Conservation (phyloP, 2,797 vertebrate species). For the Brachymystax lenok region DNA sequence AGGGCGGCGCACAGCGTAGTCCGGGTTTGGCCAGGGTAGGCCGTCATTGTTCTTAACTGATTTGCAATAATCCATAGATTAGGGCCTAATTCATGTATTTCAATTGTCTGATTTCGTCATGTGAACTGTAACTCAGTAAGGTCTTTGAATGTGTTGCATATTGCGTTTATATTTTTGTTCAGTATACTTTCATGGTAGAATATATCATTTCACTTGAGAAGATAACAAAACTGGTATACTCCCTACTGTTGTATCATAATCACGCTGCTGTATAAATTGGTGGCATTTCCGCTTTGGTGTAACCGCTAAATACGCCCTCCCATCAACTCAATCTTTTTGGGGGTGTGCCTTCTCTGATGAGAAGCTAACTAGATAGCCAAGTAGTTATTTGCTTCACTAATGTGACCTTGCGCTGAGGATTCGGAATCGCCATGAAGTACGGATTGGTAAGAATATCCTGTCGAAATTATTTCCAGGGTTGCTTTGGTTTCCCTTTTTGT, state of each 20-base stretch:
- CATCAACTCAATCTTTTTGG: background rate
- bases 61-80: too few relatives aligned
- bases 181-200: background rate
- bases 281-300: background rate
- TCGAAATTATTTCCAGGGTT: background rate
- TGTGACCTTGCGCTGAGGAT: background rate
- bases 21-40: too few relatives aligned
- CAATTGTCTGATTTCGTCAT: too few relatives aligned
- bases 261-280: background rate
- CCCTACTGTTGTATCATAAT: background rate
- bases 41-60: too few relatives aligned
- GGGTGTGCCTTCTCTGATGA: background rate
- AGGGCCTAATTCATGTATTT: too few relatives aligned
- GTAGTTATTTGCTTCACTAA: background rate
- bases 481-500: background rate
- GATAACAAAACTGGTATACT: background rate
- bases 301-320: background rate
- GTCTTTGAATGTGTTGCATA: background rate
- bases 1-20: too few relatives aligned
- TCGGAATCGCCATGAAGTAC: constrained; percentile 29
- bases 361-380: background rate
- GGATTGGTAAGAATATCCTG: constrained; percentile 28
- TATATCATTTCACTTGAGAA: background rate
- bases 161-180: background rate
- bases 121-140: too few relatives aligned